Evolutionary conservation across 2,113 vertebrate species (phyloP), one percentile per base, ranked within the genome.

Genomic region (Gallinago paraguaiae): DNA sequence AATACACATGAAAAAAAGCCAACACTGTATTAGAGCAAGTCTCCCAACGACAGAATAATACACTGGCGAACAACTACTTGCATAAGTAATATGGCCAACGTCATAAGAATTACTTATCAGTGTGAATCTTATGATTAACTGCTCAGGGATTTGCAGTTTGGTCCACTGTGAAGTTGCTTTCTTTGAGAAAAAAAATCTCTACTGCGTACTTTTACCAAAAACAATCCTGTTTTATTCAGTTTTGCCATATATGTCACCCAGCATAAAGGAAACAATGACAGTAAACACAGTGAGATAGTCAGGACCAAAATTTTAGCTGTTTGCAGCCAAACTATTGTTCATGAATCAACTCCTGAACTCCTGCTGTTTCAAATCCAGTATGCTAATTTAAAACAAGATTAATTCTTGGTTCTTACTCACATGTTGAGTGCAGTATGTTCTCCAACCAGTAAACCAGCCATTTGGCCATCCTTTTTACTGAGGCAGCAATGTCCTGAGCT

Each of bases 301-400:
- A 46, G 78, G 75, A 93, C 48, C 4, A 9, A 93, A 84, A 82
- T 80, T 86, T 43, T 63, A 81, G 43, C 56, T 80, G 35, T 86
- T 86, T 90, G 37, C 79, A 90, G 92, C 68, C 92, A 94, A 96
- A 60, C 90, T 80, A 91, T 94, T 94, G 82, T 91, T 95, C 56
- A 63, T 64, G 5, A 93, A 81, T 90, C 59, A 93, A 6, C 79
- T 90, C 46, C 63, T 90, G 79, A 77, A 60, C 43, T 82, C 84
- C 61, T 88, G 41, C 84, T 90, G 63, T 80, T 94, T 78, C 60
- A 88, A 90, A 88, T 82, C 31, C 85, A 86, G 28, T 45, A 39
- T 22, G 41, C 14, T 59, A 81, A 69, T 86, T 80, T 84, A 59
- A 92, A 93, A 54, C 31, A 95, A 94, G 45, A 92, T 54, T 95